Conservation (phyloP, 2,113 vertebrate genomes). For the Carlito syrichta region DNA sequence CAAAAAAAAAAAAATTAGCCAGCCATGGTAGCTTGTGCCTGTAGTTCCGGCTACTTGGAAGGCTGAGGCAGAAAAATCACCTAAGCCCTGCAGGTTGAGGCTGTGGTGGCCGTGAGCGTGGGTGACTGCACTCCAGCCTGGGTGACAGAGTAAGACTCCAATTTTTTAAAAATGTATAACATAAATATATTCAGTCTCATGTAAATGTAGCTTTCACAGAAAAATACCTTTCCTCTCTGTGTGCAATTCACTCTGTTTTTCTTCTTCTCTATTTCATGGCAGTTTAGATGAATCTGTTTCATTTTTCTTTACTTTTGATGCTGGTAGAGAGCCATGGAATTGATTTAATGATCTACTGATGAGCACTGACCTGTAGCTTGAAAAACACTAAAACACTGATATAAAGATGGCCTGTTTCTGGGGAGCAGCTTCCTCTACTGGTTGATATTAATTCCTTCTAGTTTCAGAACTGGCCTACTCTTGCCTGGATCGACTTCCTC, state of each 20-base stretch:
- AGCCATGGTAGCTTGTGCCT: no score
- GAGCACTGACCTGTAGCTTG: not conserved
- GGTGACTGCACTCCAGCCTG: no score
- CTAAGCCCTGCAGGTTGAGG: no score
- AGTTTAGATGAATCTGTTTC: not conserved
- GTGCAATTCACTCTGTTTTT: not conserved
- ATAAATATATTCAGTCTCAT: not conserved
- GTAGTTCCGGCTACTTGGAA: no score
- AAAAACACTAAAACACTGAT: not conserved
- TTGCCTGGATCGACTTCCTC: not conserved
- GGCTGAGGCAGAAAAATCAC: no score
- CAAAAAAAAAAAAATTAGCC: no score
- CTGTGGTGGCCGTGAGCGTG: no score
- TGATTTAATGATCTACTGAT: not conserved
- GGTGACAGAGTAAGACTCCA: no score
- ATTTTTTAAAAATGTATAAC: no score
- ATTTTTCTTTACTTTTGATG: not conserved
- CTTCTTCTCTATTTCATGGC: not conserved
- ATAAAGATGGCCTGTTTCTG: not conserved
- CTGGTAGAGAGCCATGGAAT: not conserved
- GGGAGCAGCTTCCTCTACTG: not conserved
- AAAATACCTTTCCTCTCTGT: not conserved
- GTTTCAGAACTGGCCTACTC: not conserved
- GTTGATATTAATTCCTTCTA: not conserved
- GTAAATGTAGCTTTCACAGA: not conserved